These are phyloP conservation scores for Mesopsocus fuscifrons DNA, from an alignment of 2,888 invertebrate genomes.

Conservation along the genomic window DNA sequence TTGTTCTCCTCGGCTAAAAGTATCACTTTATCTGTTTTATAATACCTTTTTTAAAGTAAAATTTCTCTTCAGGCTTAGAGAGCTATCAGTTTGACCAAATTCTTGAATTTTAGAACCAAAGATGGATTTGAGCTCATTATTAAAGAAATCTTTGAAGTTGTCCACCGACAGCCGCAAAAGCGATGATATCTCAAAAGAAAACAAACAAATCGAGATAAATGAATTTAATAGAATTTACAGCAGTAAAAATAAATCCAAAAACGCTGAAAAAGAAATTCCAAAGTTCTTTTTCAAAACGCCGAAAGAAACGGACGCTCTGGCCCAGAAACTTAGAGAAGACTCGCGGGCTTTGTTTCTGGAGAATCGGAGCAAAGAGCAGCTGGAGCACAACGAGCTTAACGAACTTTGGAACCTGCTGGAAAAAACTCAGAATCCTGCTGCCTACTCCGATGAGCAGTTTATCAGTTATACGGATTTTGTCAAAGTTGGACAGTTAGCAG, in stretches of 20 bases:
- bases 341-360: constrained; percentile 74
- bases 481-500: constrained; percentile 54
- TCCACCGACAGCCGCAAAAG: not conserved
- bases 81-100: no score
- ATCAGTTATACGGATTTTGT: constrained; percentile 73
- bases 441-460: constrained; percentile 56
- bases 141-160: not conserved
- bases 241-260: constrained; percentile 29
- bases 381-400: constrained; percentile 71
- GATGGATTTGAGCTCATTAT: constrained; percentile 1
- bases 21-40: no score
- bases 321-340: constrained; percentile 71
- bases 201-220: constrained; percentile 30
- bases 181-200: constrained; percentile 23
- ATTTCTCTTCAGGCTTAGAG: no score
- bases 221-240: constrained; percentile 34
- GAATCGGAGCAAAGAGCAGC: constrained; percentile 58
- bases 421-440: constrained; percentile 55
- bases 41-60: no score
- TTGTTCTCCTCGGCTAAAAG: no score
- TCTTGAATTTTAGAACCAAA: no score
- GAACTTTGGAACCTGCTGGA: constrained; percentile 70
- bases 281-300: constrained; percentile 62
- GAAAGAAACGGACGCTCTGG: constrained; percentile 50
- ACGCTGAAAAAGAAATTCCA: constrained; percentile 43